phyloP scores from a whole-genome alignment of 2,797 vertebrate genomes.

The Steatocranus sp. region DNA sequence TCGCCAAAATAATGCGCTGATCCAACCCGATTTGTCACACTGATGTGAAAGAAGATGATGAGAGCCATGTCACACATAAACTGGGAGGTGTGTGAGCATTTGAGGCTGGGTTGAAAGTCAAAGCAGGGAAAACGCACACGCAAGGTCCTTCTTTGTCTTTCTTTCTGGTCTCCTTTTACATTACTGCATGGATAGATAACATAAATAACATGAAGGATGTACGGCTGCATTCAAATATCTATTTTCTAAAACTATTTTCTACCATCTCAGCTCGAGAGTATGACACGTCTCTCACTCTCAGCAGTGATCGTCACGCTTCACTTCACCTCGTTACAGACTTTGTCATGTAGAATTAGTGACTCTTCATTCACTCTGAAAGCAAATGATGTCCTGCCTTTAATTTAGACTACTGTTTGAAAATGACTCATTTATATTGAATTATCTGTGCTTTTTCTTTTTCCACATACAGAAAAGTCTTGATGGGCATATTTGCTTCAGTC shows the following conservation, averaged over 20 bases:
- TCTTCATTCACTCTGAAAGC: background rate
- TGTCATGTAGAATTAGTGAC: background rate
- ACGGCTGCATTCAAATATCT: background rate
- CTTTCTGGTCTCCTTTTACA: background rate
- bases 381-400: background rate
- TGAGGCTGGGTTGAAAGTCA: background rate
- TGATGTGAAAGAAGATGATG: slow-evolving; percentile 12
- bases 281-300: background rate
- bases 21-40: slow-evolving; percentile 45
- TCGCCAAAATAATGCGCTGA: slow-evolving; percentile 6
- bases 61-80: background rate
- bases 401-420: background rate
- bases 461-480: background rate
- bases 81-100: background rate
- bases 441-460: background rate
- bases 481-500: background rate
- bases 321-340: background rate
- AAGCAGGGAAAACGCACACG: background rate
- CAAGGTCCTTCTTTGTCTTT: background rate
- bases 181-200: background rate
- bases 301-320: background rate
- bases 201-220: background rate
- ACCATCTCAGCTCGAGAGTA: background rate
- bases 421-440: background rate
- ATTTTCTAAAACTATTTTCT: background rate